Base-by-base conservation (phyloP, 1,140 invertebrate genomes). In the Diorhabda carinulata region DNA sequence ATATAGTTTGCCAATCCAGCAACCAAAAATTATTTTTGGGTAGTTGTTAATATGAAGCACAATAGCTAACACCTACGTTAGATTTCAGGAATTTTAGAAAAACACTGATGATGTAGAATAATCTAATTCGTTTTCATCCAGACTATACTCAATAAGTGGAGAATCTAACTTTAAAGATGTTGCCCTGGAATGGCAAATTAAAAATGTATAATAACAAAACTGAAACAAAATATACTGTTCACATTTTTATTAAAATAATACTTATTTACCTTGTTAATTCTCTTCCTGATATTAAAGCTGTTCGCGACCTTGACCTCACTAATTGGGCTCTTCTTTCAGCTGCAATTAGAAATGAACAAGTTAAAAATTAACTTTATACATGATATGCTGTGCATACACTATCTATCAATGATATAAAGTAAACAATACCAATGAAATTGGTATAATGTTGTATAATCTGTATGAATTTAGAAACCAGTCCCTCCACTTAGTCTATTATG, bases 241-340 rank as follows among this genome's bases (percentile, higher is more conserved):
- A n/a, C 45, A 10, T 4, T 10, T 44, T 10, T 4, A 63, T 44
- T 44, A n/a, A 63, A 63, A 63, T 63, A 4, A 5, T 40, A 6
- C 5, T 63, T 52, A 82, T 82, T 85, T 80, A 87, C 86, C 84
- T 85, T 61, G 83, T 84, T 73, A 87, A 80, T 82, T 87, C 86
- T 80, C 86, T 83, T 69, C 83, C 85, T 56, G 83, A 87, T 66
- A 89, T 87, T 57, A 92, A 83, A 62, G 91, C 91, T 56, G 91
- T 92, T 72, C 92, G 83, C 4, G 93, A 95, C 70, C 94, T 83
- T 76, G 92, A 94, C 73, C 94, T 82, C 78, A 93, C 94, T 68
- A 96, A 82, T 81, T 95, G 92, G 10, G 93, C 92, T 80, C 93
- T 85, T 80, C 92, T 85, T 83, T 95, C 93, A 79, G 92, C 93